Evolutionary conservation across 2,797 vertebrate genomes (phyloP), one percentile per base, ranked within the genome.

Genomic region (Agapornis canus): DNA sequence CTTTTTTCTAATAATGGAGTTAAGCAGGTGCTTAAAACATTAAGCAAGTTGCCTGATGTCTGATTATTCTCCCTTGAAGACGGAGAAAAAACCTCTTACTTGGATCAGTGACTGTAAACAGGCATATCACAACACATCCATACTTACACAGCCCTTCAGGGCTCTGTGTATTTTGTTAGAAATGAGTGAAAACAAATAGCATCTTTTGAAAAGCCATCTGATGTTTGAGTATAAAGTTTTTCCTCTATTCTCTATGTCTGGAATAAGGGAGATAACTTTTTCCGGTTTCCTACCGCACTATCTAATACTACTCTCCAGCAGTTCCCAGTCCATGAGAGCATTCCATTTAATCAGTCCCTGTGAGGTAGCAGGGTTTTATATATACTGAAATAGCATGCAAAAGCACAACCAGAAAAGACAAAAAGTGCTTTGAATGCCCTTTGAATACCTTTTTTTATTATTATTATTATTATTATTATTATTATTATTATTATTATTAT

Each of bases 1-100:
- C 42, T 64, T 91, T 39, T 71, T 37, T 82, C 60, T 89, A 86
- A 72, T 90, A 93, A 92, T 43, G 86, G 78, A 92, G 42, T 60
- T 90, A 76, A 91, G n/a, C 51, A 72, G 76, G 66, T 64, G 32
- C 56, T 57, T 57, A 61, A 81, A 79, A 65, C 88, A 75, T 79
- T 90, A 70, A 35, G 35, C 35, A 35, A 35, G 35, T 35, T 35
- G 35, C 35, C 35, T 35, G 35, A 35, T 19, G 9, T 20, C 59
- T 72, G 48, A 59, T 59, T 48, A 32, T 79, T 77, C 60, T 64
- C 57, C 43, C 39, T 37, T 48, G 37, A 72, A 88, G 52, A 43
- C 52, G 54, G 23, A 65, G 42, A 52, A 82, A 82, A 87, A 85
- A 87, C 48, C 48, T 45, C n/a, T 18, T 19, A 32, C 35, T 64